Evolutionary conservation across 35 echinoderm and acorn worm genomes (phyloP).

Genomic region (Lytechinus pictus): DNA sequence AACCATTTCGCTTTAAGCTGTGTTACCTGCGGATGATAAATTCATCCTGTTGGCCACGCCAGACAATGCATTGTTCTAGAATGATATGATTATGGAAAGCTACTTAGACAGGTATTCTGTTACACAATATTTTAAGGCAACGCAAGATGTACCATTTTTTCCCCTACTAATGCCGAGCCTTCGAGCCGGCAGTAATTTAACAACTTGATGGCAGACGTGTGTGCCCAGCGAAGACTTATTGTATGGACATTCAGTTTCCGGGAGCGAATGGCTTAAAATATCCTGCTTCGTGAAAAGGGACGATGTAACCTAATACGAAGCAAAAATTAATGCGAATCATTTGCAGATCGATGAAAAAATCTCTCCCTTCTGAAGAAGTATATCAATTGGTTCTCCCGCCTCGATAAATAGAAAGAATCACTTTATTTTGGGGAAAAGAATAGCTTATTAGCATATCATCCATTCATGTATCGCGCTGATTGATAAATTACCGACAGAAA

Average conservation of each 20-base stretch:
- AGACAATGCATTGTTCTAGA: neutral
- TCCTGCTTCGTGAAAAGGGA: neutral
- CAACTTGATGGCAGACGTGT: no score
- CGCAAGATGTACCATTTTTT: no score
- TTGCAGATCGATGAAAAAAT: neutral
- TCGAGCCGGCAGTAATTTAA: neutral
- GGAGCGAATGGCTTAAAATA: neutral
- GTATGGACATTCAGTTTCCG: no score
- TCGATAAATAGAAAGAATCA: neutral
- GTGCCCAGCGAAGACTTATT: no score
- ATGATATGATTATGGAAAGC: neutral
- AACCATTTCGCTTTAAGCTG: neutral
- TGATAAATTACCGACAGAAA: neutral
- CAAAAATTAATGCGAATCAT: neutral
- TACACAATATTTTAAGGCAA: conserved; percentile 6
- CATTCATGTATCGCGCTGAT: neutral
- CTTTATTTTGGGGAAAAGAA: neutral
- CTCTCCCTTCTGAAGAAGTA: neutral
- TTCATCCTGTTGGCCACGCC: neutral
- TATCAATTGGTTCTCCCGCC: neutral
- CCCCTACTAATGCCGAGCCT: neutral
- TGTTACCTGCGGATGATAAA: neutral
- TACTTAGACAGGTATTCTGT: neutral
- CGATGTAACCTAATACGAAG: neutral
- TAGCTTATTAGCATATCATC: conserved; percentile 5